Conservation (phyloP, 2,888 invertebrate species). For the Scaptomyza cyrtandrae region DNA sequence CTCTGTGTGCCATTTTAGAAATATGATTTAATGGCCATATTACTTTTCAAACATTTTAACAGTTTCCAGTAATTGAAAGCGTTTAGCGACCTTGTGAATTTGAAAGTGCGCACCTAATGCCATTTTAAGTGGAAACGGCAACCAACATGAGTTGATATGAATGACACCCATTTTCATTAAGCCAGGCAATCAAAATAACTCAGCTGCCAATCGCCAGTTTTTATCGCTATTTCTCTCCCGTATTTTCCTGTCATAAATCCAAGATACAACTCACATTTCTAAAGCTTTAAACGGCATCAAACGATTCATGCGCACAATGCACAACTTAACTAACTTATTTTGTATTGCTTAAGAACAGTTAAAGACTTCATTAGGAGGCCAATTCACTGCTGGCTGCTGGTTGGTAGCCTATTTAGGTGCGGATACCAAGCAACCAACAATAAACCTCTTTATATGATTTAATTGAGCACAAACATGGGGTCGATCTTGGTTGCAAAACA, state of each 20-base stretch:
- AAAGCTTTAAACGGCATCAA: constrained; percentile 56
- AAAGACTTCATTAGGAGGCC: constrained; percentile 66
- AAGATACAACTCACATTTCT: constrained; percentile 21
- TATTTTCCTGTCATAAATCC: constrained; percentile 5
- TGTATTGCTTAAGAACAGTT: constrained; percentile 49
- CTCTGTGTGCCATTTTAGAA: neutral
- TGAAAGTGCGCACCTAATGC: neutral
- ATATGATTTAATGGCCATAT: constrained; percentile 8
- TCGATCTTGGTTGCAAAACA: neutral
- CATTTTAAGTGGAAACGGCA: constrained; percentile 16
- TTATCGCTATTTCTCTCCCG: no score
- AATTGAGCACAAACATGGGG: constrained; percentile 48
- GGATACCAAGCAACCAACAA: constrained; percentile 28
- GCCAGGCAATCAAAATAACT: constrained; percentile 43
- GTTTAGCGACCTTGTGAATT: neutral
- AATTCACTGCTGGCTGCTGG: constrained; percentile 6
- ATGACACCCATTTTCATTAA: constrained; percentile 23
- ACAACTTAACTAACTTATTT: constrained; percentile 8
- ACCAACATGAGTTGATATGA: neutral
- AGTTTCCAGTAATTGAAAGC: neutral
- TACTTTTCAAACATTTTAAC: neutral
- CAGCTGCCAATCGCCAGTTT: constrained; percentile 22
- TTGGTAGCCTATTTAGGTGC: constrained; percentile 62
- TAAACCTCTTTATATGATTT: constrained; percentile 48
- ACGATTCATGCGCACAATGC: constrained; percentile 30